Base-by-base conservation (phyloP, 2,888 invertebrate genomes). In the Theristus sp. region DNA sequence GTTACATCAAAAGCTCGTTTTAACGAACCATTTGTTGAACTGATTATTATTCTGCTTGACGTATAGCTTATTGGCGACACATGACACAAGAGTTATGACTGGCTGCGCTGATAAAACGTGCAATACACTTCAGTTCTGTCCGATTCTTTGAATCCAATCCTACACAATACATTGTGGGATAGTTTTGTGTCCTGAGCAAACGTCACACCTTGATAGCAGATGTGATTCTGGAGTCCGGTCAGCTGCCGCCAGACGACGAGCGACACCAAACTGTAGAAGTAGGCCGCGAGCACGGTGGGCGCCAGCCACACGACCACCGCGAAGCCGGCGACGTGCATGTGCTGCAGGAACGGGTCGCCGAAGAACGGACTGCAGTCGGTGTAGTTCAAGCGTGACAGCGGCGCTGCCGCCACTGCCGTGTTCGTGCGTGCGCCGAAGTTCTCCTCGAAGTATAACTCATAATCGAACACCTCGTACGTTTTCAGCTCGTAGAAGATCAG, bases 231-330 rank as follows among this genome's bases (percentile, higher is more conserved):
- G 22, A 54, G 17, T 54, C 54, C 54, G 17, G 3, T 20, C 3
- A 54, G 54, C 22, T 54, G 54, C 22, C 27, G 20, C 54, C 54
- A 57, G 10, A 57, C 57, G 26, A 29, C 25, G 3, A 65, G 67
- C 60, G 71, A 71, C 56, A 75, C 74, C 25, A 66, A 66, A 2
- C 68, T 66, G 64, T 79, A 79, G 58, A 75, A 74, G 46, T 71
- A 69, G 13, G 74, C 71, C 2, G 78, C 72, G 10, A 78, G 67
- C 25, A 75, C 54, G 6, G 76, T 73, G 1, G 80, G 80, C 49
- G 78, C 62, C 26, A 77, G 69, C 72, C 77, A 80, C n/a, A 76
- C 73, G 17, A 17, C 38, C 38, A 38, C 38, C 38, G 17, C 38
- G 38, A 38, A 38, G 17, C 6, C 10, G 6, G 17, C 17, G 38